Evolutionary conservation across 1,140 invertebrate species (phyloP).

Genomic region (Cardiocondyla obscurior): DNA sequence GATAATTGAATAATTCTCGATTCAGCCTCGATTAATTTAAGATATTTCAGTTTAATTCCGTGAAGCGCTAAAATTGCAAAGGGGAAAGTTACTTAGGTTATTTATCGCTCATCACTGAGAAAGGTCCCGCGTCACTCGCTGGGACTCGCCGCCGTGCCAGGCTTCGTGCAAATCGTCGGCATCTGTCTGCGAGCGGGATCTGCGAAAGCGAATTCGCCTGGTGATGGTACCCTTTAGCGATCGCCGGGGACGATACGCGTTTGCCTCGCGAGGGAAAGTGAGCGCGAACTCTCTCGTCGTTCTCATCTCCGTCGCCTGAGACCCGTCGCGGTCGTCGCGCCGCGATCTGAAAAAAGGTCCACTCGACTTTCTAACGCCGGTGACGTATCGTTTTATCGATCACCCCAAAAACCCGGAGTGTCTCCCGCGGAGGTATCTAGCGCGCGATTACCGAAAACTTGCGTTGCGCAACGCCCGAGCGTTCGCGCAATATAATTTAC

Average conservation of each 20-base stretch:
- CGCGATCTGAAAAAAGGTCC: conserved; percentile 39
- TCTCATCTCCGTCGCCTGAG: conserved; percentile 9
- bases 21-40: not conserved
- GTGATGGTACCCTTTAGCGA: conserved; percentile 41
- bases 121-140: conserved; percentile 7
- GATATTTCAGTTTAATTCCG: not conserved
- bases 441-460: not conserved
- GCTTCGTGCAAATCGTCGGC: conserved; percentile 4
- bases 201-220: conserved; percentile 49
- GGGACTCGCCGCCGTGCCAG: not conserved
- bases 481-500: not conserved
- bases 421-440: not conserved
- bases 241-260: conserved; percentile 46
- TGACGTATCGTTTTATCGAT: conserved; percentile 20
- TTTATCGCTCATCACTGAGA: conserved; percentile 4
- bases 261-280: conserved; percentile 74
- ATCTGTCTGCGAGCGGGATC: conserved; percentile 12
- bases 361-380: conserved; percentile 60
- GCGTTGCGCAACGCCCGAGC: not conserved
- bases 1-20: not conserved
- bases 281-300: conserved; percentile 68
- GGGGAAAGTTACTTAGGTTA: not conserved
- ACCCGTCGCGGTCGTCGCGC: conserved; percentile 51
- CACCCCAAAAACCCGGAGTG: not conserved
- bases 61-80: not conserved